phyloP scores from a whole-genome alignment of 2,888 invertebrate species.

The Amphipyra berbera region DNA sequence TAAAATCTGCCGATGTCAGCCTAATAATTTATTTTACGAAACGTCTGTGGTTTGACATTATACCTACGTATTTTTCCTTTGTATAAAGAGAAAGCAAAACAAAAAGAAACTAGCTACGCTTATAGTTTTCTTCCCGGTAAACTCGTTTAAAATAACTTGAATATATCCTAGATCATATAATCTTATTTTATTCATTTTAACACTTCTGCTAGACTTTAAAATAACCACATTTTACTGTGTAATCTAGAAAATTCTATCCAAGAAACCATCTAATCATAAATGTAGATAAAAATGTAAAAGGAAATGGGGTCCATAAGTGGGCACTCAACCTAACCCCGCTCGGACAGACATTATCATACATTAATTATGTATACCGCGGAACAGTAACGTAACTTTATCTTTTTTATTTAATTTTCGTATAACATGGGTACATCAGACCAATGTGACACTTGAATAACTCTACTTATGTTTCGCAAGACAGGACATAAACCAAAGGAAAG shows the following conservation, averaged over 20 bases:
- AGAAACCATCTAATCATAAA: conserved; percentile 45
- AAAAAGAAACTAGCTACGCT: conserved; percentile 23
- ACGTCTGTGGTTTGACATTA: no score
- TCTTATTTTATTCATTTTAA: conserved; percentile 29
- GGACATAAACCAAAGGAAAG: no score
- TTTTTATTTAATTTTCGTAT: conserved; percentile 62
- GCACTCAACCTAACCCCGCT: conserved; percentile 65
- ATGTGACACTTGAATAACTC: conserved; percentile 13
- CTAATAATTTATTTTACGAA: no score
- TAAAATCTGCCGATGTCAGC: no score
- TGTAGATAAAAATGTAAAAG: conserved; percentile 55
- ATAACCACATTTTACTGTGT: conserved; percentile 18
- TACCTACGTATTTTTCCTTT: no score
- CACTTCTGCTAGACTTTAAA: conserved; percentile 16
- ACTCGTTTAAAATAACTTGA: conserved; percentile 30
- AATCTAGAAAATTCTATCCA: conserved; percentile 39
- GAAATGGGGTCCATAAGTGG: conserved; percentile 65
- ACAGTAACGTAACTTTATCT: conserved; percentile 67
- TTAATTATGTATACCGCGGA: conserved; percentile 77
- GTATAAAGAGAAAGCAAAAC: conserved; percentile 2
- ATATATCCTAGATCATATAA: conserved; percentile 14
- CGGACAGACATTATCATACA: conserved; percentile 73
- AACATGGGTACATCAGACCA: conserved; percentile 20
- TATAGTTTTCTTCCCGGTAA: conserved; percentile 21
- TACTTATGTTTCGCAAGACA: no score